Evolutionary conservation across 2,888 invertebrate species (phyloP).

Genomic region (Nemotelus nigrinus): DNA sequence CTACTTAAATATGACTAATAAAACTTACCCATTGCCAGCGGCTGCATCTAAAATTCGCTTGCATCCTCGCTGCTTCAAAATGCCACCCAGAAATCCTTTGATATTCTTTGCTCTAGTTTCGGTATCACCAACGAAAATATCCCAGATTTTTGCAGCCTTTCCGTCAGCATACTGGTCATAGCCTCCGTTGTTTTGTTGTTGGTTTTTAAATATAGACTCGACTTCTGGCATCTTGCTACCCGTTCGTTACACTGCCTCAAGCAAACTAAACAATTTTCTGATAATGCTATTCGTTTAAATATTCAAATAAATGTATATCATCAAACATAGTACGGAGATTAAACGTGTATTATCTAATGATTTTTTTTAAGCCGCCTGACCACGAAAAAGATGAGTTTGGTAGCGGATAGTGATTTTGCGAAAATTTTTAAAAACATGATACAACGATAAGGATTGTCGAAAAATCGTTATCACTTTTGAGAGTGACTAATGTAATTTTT

Average conservation of each 20-base stretch:
- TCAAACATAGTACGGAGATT: no score
- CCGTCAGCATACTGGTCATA: slow-evolving; percentile 92
- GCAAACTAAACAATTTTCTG: neutral
- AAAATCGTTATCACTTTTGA: no score
- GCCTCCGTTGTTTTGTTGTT: no score
- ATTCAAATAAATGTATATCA: no score
- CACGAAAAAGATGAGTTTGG: no score
- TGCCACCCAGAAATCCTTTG: slow-evolving; percentile 78
- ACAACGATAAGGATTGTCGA: no score
- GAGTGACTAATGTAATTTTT: no score
- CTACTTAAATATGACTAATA: neutral
- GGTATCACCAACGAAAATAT: slow-evolving; percentile 88
- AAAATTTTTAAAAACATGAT: no score
- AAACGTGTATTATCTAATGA: no score
- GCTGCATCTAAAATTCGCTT: slow-evolving; percentile 83
- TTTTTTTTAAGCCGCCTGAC: no score
- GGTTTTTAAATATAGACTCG: slow-evolving; percentile 5
- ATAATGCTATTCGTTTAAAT: no score
- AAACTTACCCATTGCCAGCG: slow-evolving; percentile 84
- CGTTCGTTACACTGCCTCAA: neutral
- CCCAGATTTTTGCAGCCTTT: slow-evolving; percentile 89
- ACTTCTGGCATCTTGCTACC: slow-evolving; percentile 17
- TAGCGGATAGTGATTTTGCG: no score
- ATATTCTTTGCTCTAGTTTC: slow-evolving; percentile 86
- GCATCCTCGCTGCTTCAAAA: slow-evolving; percentile 77